Conservation (phyloP, 1,140 invertebrate genomes). For the Holcopasites calliopsidis region DNA sequence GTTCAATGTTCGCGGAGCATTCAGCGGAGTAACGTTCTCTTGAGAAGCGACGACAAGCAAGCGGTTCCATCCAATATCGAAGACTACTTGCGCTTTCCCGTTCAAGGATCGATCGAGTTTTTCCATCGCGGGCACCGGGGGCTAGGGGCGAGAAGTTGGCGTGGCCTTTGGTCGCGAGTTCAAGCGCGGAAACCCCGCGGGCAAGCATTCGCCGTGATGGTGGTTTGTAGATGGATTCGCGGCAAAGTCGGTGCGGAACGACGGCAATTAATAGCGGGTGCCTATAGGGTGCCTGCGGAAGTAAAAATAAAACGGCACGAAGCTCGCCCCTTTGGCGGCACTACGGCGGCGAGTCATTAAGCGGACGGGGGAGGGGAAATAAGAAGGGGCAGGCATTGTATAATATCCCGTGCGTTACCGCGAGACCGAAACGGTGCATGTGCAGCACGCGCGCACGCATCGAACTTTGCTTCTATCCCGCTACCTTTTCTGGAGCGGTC, state of each 20-base stretch:
- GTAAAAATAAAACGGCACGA: constrained; percentile 76
- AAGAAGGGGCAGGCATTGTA: constrained; percentile 66
- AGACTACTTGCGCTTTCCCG: neutral
- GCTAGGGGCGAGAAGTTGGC: constrained; percentile 51
- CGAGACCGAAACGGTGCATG: constrained; percentile 52
- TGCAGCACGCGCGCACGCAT: constrained; percentile 44
- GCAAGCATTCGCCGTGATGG: constrained; percentile 49
- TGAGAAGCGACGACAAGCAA: too few species aligned
- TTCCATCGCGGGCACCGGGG: too few species aligned
- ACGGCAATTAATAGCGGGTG: constrained; percentile 77
- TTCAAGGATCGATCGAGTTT: constrained; percentile 17
- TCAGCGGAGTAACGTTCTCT: neutral
- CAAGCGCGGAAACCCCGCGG: constrained; percentile 63
- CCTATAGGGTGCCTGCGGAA: constrained; percentile 76
- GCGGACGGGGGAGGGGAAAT: constrained; percentile 5
- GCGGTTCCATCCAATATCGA: too few species aligned
- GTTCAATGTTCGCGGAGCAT: constrained; percentile 20
- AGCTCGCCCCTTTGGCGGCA: constrained; percentile 73
- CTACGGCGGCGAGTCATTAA: constrained; percentile 72
- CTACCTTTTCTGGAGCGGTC: constrained; percentile 21
- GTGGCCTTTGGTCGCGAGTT: constrained; percentile 45
- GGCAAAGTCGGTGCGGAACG: constrained; percentile 74
- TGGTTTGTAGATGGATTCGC: constrained; percentile 72
- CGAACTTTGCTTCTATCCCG: neutral
- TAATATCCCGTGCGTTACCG: constrained; percentile 73